Evolutionary conservation across 2,888 invertebrate genomes (phyloP).

Genomic region (Magallana nippona): DNA sequence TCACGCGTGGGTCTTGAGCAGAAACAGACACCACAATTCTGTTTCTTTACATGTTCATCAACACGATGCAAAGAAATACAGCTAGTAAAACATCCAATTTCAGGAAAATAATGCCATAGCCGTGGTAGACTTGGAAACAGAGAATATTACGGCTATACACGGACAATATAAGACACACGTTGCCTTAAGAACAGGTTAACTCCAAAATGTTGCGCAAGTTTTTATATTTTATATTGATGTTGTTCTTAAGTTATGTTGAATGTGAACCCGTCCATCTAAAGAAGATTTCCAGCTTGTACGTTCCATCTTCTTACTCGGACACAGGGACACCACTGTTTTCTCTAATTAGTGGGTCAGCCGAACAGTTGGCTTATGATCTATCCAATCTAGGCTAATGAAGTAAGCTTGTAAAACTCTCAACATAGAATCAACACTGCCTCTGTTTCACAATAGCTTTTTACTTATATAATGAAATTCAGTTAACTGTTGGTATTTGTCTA

Average conservation of each 20-base stretch:
- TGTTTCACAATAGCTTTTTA: too few relatives aligned
- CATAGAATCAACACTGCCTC: too few relatives aligned
- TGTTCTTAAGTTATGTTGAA: not conserved
- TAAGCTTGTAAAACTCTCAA: too few relatives aligned
- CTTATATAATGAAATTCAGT: too few relatives aligned
- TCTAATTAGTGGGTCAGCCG: slow-evolving; percentile 55
- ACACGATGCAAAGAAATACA: not conserved
- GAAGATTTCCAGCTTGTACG: slow-evolving; percentile 44
- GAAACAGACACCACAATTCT: too few relatives aligned
- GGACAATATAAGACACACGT: too few relatives aligned
- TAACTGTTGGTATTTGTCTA: too few relatives aligned
- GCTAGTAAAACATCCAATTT: not conserved
- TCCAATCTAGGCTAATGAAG: too few relatives aligned
- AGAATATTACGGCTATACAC: slow-evolving; percentile 57
- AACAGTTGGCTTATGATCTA: slow-evolving; percentile 64
- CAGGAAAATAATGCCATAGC: slow-evolving; percentile 75
- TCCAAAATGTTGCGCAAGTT: too few relatives aligned
- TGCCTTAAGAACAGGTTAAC: too few relatives aligned
- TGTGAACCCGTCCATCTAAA: slow-evolving; percentile 42
- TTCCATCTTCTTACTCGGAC: slow-evolving; percentile 45
- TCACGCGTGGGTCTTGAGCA: too few relatives aligned
- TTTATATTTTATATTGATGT: not conserved
- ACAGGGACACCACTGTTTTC: slow-evolving; percentile 32
- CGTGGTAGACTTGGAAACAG: slow-evolving; percentile 61
- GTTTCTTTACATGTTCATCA: too few relatives aligned